Conservation (phyloP, 2,113 vertebrate genomes). For the Delphinapterus leucas region DNA sequence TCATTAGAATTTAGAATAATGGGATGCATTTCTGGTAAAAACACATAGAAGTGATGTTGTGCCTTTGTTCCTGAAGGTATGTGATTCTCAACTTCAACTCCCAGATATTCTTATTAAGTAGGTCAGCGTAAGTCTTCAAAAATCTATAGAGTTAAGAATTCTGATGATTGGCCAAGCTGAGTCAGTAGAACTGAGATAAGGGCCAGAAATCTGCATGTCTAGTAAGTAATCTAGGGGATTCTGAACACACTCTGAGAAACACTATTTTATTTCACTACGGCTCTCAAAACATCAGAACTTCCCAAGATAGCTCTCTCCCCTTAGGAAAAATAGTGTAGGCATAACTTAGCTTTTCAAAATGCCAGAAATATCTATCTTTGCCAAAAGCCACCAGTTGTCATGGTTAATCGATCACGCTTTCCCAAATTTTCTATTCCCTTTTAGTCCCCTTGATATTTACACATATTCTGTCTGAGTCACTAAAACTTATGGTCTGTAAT, state of each 20-base stretch:
- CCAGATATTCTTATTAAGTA: background rate
- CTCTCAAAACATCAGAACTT: background rate
- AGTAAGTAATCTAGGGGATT: background rate
- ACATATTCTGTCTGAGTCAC: slow-evolving; percentile 56
- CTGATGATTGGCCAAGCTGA: background rate
- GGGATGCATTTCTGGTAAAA: background rate
- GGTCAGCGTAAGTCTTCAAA: background rate
- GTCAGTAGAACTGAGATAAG: background rate
- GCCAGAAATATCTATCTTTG: slow-evolving; percentile 42
- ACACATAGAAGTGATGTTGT: background rate
- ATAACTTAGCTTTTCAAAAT: slow-evolving; percentile 39
- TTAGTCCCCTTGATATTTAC: slow-evolving; percentile 57
- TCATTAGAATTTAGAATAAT: background rate
- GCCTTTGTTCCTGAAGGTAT: background rate
- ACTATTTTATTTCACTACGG: background rate
- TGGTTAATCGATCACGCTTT: background rate
- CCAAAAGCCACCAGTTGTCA: slow-evolving; percentile 46
- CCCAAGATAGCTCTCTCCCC: background rate
- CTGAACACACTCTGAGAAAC: background rate
- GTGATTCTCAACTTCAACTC: background rate
- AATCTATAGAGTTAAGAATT: background rate
- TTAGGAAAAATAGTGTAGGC: background rate
- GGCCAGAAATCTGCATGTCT: background rate
- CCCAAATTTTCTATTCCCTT: slow-evolving; percentile 30
- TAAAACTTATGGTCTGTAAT: slow-evolving; percentile 36